Base-by-base conservation (phyloP, 2,888 invertebrate genomes). In the Scaptomyza cyrtandrae region DNA sequence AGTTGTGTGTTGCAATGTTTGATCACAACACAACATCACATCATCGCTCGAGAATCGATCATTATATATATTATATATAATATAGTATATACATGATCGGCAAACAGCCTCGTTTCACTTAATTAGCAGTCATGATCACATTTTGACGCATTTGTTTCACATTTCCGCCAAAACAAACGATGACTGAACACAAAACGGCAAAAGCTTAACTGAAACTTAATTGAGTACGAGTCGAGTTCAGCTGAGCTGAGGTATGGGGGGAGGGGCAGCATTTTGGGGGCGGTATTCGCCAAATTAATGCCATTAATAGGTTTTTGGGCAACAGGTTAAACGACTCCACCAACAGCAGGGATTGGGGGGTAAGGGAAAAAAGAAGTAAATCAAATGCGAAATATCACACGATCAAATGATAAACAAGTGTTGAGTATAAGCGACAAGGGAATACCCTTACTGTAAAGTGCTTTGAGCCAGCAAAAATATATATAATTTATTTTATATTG, bases 311-410 rank as follows among this genome's bases (percentile, higher is more conserved):
- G 57, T 76, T 72, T 77, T 77, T 80, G 11, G 74, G 78, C 74
- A 80, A 78, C 78, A 65, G 79, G 82, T 82, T 82, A 58, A 59
- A 66, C 75, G 55, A 54, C 53, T 65, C 52, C n/a, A 58, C 43
- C 58, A 71, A 41, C 14, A 37, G n/a, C n/a, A n/a, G n/a, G 43
- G 37, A 37, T 19, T 19, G 19, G 19, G 19, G 19, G 19, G 19
- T 19, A 19, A 19, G 19, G 19, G 19, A 1, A 19, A 19, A 19
- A 19, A 19, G 19, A 19, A 19, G 19, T 2, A 68, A 60, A 37
- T 31, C 68, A 57, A 67, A 71, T 64, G 46, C 64, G 54, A 58
- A 70, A 75, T 71, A 79, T 78, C 82, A 81, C 57, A 74, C 65
- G 56, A 49, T 49, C 49, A 59, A 77, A 67, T 35, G 65, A 59